phyloP scores from a whole-genome alignment of 2,797 vertebrate species.

The Pangasius sanitwongsei region DNA sequence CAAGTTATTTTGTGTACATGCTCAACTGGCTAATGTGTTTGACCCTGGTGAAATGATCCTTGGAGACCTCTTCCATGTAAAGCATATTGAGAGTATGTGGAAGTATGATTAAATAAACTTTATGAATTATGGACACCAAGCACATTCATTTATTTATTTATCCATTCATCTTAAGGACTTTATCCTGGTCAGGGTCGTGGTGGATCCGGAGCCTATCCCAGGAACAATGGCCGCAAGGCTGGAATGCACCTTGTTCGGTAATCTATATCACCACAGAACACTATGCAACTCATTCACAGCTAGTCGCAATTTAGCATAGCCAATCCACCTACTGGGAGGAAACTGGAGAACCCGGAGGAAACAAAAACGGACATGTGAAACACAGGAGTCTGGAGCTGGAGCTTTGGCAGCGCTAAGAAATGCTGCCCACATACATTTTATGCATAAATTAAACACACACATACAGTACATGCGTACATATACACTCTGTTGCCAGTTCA shows the following conservation, averaged over 20 bases:
- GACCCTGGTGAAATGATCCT: slow-evolving; percentile 53
- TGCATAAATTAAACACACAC: no score
- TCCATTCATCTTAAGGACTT: not conserved
- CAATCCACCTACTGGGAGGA: not conserved
- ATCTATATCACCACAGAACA: no score
- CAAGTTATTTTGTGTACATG: slow-evolving; percentile 55
- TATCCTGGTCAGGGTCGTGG: not conserved
- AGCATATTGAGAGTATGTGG: slow-evolving; percentile 53
- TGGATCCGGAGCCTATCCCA: no score
- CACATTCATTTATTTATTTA: not conserved
- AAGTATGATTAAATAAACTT: slow-evolving; percentile 56
- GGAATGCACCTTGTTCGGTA: no score
- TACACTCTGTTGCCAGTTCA: no score
- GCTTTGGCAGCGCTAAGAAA: no score
- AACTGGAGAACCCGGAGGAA: no score
- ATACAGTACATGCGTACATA: no score
- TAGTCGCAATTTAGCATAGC: not conserved
- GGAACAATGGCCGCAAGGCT: no score
- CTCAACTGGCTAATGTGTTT: slow-evolving; percentile 55
- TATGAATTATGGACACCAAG: slow-evolving; percentile 44
- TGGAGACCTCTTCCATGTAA: slow-evolving; percentile 58
- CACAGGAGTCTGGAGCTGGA: no score
- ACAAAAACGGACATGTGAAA: no score
- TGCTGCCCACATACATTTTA: no score
- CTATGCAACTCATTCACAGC: not conserved